Evolutionary conservation across 1,140 invertebrate genomes (phyloP), one percentile per base, ranked within the genome.

Genomic region (Drosophila ohnishii): DNA sequence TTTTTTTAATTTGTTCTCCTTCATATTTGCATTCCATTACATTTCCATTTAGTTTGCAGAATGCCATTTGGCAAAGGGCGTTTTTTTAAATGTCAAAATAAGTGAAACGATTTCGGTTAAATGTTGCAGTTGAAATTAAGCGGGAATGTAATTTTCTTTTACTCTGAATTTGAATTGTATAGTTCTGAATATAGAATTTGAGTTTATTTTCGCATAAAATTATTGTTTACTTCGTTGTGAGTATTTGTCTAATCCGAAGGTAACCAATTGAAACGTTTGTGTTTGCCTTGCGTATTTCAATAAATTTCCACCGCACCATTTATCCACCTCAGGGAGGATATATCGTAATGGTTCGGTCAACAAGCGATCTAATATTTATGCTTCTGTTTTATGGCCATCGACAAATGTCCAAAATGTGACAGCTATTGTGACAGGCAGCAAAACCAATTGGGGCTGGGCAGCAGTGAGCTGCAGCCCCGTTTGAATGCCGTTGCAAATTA

Each of bases 371-470:
- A 48, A 67, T 76, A 76, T 76, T 76, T 67, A 75, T 60, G 56
- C 73, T 60, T 56, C 62, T 44, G 37, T 76, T 76, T 76, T 76
- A 67, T 76, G 73, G 55, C 40, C 73, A 47, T 53, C 71, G 47
- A 57, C 37, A 74, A 64, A 56, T 64, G 72, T 76, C 63, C 35
- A 67, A 76, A 44, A 55, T 67, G 40, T 76, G 73, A 48, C 73
- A 76, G 72, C 72, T 39, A 75, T 66, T 75, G 56, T 75, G 73
- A 76, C 48, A 67, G 62, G 22, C 62, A 40, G 59, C 32, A 30
- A 40, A 51, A 30, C 30, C 65, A 53, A 65, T 63, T 67, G 55
- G 47, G 39, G 57, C 39, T 19, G 47, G 35, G 34, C 25, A 30
- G 7, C 55, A 39, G 42, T 58, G 34, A 14, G 14, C 10, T 25